A percentile compares a stretch with the other conserved stretches of the same genome.
phyloP scores from a whole-genome alignment of 2,888 invertebrate genomes.

The Tinea trinotella region DNA sequence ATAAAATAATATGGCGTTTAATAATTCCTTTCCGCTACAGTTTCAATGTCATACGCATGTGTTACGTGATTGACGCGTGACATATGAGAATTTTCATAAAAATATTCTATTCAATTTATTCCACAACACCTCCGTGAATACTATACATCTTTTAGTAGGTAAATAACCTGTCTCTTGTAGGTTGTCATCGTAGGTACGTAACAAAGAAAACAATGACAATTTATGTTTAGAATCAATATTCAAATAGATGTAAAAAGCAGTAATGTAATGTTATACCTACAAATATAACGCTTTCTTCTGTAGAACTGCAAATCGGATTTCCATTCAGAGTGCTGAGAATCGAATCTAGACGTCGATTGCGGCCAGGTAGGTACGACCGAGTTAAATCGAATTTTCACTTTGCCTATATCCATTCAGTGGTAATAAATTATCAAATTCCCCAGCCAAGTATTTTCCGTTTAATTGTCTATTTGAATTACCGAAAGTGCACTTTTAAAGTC shows the following conservation, averaged over 20 bases:
- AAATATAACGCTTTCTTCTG: slow-evolving; percentile 48
- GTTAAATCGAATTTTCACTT: slow-evolving; percentile 57
- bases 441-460: slow-evolving; percentile 9
- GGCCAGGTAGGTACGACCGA: slow-evolving; percentile 43
- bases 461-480: slow-evolving; percentile 2
- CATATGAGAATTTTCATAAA: slow-evolving; percentile 20
- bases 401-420: slow-evolving; percentile 14
- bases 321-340: slow-evolving; percentile 51
- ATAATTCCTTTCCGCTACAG: slow-evolving; percentile 25
- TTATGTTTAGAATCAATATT: too few relatives aligned
- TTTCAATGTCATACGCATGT: slow-evolving; percentile 50
- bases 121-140: neutral
- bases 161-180: too few relatives aligned
- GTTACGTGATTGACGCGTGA: slow-evolving; percentile 51
- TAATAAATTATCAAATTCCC: slow-evolving; percentile 16
- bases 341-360: slow-evolving; percentile 59
- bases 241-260: neutral
- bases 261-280: neutral
- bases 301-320: slow-evolving; percentile 60
- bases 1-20: slow-evolving; percentile 13
- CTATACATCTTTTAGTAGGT: neutral
- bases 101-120: slow-evolving; percentile 14
- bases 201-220: too few relatives aligned
- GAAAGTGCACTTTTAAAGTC: slow-evolving; percentile 10
- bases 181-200: too few relatives aligned